A percentile compares a stretch with the other conserved stretches of the same genome.
Evolutionary conservation across 2,113 vertebrate genomes (phyloP).

Genomic region (Pygoscelis antarcticus): DNA sequence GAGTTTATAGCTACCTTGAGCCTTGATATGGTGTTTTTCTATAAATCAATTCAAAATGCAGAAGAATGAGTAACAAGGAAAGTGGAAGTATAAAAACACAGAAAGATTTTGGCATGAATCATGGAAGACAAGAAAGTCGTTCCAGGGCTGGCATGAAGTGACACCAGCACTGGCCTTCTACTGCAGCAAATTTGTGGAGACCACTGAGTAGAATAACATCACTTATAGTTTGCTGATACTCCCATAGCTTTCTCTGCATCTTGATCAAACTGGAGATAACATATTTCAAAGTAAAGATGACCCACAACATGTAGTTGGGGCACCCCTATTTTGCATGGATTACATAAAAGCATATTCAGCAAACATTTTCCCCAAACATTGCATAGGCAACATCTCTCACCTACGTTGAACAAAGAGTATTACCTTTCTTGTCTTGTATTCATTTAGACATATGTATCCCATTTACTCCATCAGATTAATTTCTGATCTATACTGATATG

Average conservation of each 20-base stretch:
- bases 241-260: neutral
- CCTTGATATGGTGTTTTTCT: neutral
- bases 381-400: neutral
- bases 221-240: neutral
- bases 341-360: neutral
- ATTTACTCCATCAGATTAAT: neutral
- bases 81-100: neutral
- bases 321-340: neutral
- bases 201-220: neutral
- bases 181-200: neutral
- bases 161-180: neutral
- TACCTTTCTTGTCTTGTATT: neutral
- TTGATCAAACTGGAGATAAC: neutral
- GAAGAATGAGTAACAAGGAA: neutral
- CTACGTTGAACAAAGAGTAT: neutral
- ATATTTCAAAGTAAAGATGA: neutral
- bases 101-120: neutral
- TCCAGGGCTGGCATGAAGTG: neutral
- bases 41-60: neutral
- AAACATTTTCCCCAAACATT: neutral
- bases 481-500: neutral
- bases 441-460: neutral
- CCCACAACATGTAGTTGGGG: neutral
- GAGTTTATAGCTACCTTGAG: neutral
- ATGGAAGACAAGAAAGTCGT: neutral